Evolutionary conservation across 2,797 vertebrate species (phyloP).

Genomic region (Brachyrhaphis roseni): DNA sequence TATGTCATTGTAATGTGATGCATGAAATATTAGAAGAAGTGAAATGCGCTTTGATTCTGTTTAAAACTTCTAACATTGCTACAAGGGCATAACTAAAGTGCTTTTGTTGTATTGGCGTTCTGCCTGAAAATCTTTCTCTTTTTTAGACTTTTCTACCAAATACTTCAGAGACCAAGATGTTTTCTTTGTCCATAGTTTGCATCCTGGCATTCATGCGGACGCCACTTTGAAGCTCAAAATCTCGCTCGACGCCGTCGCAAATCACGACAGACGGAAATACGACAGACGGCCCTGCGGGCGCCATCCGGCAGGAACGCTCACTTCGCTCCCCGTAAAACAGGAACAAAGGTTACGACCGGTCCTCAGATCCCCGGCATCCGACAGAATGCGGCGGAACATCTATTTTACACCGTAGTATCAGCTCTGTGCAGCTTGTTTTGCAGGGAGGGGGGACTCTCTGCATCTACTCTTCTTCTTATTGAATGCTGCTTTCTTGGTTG

Average conservation of each 20-base stretch:
- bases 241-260: not conserved
- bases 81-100: not conserved
- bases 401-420: not conserved
- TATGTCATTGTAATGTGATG: too few relatives aligned
- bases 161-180: not conserved
- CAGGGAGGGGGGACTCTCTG: not conserved
- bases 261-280: not conserved
- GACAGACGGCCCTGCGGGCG: not conserved
- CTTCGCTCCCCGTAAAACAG: not conserved
- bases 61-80: too few relatives aligned
- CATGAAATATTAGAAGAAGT: too few relatives aligned
- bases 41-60: too few relatives aligned
- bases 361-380: slow-evolving; percentile 3
- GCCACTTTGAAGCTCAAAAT: not conserved
- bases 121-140: not conserved
- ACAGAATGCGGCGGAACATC: not conserved
- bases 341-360: not conserved
- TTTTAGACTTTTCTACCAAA: not conserved
- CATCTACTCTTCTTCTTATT: slow-evolving; percentile 22
- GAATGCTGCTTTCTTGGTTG: slow-evolving; percentile 29
- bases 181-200: not conserved
- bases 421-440: slow-evolving; percentile 1
- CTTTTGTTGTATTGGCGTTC: not conserved
- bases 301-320: not conserved
- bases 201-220: not conserved